These are phyloP conservation scores for Tachina lurida DNA, from an alignment of 2,888 invertebrate species.

Conservation along the genomic window DNA sequence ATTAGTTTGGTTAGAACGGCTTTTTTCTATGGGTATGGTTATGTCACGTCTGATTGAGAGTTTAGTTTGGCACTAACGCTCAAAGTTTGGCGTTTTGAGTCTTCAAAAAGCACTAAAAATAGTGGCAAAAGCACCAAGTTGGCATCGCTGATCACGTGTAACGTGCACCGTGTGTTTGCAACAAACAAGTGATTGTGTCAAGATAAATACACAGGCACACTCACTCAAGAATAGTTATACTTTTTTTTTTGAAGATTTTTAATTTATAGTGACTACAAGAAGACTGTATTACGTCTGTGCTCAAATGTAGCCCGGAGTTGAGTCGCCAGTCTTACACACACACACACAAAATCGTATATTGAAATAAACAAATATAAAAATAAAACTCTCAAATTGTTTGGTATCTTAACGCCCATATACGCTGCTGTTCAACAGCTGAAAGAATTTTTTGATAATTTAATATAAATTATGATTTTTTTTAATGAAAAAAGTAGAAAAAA, in stretches of 20 bases:
- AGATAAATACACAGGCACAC: constrained; percentile 57
- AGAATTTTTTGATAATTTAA: constrained; percentile 61
- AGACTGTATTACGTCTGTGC: constrained; percentile 10
- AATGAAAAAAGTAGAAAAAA: constrained; percentile 29
- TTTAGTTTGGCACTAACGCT: no score
- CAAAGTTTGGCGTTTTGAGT: no score
- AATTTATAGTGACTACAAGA: constrained; percentile 45
- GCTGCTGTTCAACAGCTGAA: constrained; percentile 66
- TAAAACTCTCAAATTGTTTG: constrained; percentile 69
- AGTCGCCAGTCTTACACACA: constrained; percentile 56
- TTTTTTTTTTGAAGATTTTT: constrained; percentile 40
- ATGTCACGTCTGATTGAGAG: no score
- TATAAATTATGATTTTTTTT: constrained; percentile 50
- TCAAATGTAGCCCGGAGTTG: constrained; percentile 40
- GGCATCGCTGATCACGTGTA: no score
- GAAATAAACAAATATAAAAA: constrained; percentile 51
- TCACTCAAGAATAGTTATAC: constrained; percentile 17
- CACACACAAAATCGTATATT: constrained; percentile 18
- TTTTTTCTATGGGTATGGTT: no score
- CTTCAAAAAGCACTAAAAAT: no score
- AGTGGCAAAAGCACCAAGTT: no score
- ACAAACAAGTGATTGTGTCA: constrained; percentile 69
- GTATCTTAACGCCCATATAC: constrained; percentile 66
- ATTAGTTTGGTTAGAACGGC: no score
- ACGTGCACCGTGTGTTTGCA: constrained; percentile 48